These are phyloP conservation scores for Sinocyclocheilus anophthalmus DNA, from an alignment of 2,113 vertebrate species.

Conservation along the genomic window DNA sequence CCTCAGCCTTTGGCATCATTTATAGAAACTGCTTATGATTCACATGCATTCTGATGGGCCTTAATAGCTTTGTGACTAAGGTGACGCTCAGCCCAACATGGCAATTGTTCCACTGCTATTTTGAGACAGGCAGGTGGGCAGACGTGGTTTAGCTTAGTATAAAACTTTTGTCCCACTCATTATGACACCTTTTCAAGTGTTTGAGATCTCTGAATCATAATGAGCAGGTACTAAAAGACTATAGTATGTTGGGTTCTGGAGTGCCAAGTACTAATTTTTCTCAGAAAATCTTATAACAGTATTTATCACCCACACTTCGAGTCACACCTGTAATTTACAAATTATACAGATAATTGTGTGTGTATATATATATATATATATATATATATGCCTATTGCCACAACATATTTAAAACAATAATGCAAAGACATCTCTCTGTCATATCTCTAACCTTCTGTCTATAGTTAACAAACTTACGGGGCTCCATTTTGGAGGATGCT, in stretches of 20 bases:
- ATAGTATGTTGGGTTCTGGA: not conserved
- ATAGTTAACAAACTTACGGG: constrained; percentile 92
- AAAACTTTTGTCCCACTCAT: not conserved
- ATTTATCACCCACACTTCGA: not conserved
- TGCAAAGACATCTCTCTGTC: not conserved
- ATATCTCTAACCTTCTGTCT: constrained; percentile 26
- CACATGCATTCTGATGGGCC: constrained; percentile 43
- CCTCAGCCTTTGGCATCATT: constrained; percentile 25
- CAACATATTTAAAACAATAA: not conserved
- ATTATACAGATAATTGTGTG: not conserved
- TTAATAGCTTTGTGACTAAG: constrained; percentile 44
- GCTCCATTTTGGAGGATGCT: constrained; percentile 92
- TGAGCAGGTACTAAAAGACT: constrained; percentile 23
- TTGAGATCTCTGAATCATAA: not conserved
- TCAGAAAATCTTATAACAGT: not conserved
- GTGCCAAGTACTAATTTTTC: constrained; percentile 7
- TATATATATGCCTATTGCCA: too few relatives aligned
- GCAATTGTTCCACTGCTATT: constrained; percentile 61
- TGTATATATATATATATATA: not conserved
- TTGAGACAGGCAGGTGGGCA: constrained; percentile 72
- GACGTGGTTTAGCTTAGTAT: constrained; percentile 56
- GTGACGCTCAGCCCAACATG: constrained; percentile 33
- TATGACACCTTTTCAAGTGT: not conserved
- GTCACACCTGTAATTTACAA: not conserved
- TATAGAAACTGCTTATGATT: constrained; percentile 54